Evolutionary conservation across 1,140 invertebrate species (phyloP).

Genomic region (Helicoverpa armigera): DNA sequence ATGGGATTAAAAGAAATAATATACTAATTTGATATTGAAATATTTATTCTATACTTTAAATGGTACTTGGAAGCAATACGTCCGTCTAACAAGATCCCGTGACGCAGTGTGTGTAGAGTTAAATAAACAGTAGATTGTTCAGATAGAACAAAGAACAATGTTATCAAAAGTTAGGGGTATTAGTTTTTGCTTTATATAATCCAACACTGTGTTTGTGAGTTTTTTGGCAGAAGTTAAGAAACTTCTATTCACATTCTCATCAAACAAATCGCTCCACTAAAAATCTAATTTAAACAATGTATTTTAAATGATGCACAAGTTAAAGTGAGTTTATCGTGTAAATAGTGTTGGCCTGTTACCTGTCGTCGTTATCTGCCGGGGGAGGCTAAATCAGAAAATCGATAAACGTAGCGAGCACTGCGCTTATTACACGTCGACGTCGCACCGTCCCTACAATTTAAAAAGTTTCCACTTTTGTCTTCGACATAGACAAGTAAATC

Average conservation of each 20-base stretch:
- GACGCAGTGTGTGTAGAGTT: no score
- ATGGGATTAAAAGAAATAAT: no score
- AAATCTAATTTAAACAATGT: slow-evolving; percentile 1
- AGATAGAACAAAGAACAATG: no score
- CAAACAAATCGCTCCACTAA: background rate
- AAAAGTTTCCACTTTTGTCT: slow-evolving; percentile 61
- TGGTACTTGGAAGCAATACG: no score
- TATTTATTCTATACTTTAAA: no score
- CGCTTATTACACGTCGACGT: slow-evolving; percentile 64
- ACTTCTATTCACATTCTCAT: background rate
- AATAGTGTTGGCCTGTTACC: slow-evolving; percentile 67
- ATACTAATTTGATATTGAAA: no score
- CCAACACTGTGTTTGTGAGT: no score
- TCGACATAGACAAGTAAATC: slow-evolving; percentile 16
- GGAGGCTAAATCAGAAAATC: slow-evolving; percentile 84
- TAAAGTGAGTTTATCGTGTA: slow-evolving; percentile 25
- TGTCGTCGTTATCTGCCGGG: slow-evolving; percentile 77
- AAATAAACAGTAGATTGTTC: no score
- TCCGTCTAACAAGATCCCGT: no score
- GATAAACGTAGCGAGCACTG: slow-evolving; percentile 72
- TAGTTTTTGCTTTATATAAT: no score
- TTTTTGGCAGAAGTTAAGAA: no score
- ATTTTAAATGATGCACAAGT: slow-evolving; percentile 22
- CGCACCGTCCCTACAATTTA: slow-evolving; percentile 61
- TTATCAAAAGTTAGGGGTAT: no score